These are phyloP conservation scores for Mus spretus DNA, from an alignment of 2,797 vertebrate species.

Conservation along the genomic window DNA sequence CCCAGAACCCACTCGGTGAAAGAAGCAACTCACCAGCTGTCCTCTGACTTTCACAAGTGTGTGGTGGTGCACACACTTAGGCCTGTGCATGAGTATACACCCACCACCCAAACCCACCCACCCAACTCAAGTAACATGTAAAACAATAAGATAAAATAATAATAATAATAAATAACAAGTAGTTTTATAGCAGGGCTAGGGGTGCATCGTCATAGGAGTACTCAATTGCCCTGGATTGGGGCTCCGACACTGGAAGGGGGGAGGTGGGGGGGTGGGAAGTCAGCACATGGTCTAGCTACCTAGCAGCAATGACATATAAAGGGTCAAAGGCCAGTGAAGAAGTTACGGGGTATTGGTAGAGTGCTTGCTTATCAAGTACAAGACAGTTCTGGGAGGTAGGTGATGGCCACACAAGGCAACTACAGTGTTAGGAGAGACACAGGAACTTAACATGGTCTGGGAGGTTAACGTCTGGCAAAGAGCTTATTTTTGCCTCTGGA, in stretches of 20 bases:
- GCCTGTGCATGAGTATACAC: not conserved
- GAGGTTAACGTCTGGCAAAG: not conserved
- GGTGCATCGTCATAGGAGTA: not conserved
- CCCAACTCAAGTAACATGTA: not conserved
- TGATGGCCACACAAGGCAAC: not conserved
- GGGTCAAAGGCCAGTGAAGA: not conserved
- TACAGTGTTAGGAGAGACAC: not conserved
- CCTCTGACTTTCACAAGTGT: not conserved
- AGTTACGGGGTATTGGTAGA: not conserved
- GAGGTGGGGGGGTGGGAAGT: not conserved
- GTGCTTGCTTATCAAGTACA: not conserved
- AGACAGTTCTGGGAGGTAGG: not conserved
- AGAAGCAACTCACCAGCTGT: not conserved
- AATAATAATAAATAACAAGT: not conserved
- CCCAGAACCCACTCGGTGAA: not conserved
- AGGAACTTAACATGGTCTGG: not conserved
- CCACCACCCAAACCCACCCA: not conserved
- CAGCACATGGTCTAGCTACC: not conserved
- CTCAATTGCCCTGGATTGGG: not conserved
- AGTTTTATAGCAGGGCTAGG: not conserved
- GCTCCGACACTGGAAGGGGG: not conserved
- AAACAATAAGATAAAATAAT: not conserved
- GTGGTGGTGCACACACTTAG: not conserved
- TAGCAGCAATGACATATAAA: not conserved
- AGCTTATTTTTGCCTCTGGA: not conserved